These are phyloP conservation scores for Ellobius talpinus DNA, from an alignment of 2,113 vertebrate genomes.

Conservation along the genomic window DNA sequence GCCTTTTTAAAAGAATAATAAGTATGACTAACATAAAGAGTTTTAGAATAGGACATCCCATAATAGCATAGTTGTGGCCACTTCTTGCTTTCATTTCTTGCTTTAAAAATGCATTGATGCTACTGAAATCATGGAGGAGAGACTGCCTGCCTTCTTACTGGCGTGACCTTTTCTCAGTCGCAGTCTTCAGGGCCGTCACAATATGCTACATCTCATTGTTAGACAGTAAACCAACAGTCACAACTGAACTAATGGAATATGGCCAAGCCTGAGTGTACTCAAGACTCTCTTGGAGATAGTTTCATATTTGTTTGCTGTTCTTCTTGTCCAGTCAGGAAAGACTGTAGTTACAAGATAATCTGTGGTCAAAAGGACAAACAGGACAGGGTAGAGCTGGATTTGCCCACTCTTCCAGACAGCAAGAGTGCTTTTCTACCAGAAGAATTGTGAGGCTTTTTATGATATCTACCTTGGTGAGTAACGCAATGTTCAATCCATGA, in stretches of 20 bases:
- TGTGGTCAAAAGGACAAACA: constrained; percentile 44
- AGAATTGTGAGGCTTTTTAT: not conserved
- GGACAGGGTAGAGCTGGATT: not conserved
- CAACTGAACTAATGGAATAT: not conserved
- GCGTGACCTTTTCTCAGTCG: not conserved
- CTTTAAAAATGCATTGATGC: not conserved
- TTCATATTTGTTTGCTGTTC: not conserved
- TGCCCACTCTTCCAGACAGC: not conserved
- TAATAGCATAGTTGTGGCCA: not conserved
- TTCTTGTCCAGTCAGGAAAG: not conserved
- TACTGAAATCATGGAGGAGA: not conserved
- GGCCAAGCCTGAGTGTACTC: constrained; percentile 17
- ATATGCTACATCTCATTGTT: not conserved
- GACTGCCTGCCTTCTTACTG: not conserved
- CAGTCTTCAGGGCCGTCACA: not conserved
- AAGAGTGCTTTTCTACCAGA: not conserved
- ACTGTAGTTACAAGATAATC: not conserved
- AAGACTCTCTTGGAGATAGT: not conserved
- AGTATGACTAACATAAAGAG: not conserved
- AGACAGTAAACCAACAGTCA: not conserved
- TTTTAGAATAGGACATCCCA: constrained; percentile 21
- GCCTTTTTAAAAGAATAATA: not conserved
- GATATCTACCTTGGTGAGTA: not conserved
- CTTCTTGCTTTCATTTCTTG: constrained; percentile 45
- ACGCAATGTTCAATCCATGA: not conserved